Conservation (phyloP, 2,888 invertebrate genomes). For the Cremastinae sp. region DNA sequence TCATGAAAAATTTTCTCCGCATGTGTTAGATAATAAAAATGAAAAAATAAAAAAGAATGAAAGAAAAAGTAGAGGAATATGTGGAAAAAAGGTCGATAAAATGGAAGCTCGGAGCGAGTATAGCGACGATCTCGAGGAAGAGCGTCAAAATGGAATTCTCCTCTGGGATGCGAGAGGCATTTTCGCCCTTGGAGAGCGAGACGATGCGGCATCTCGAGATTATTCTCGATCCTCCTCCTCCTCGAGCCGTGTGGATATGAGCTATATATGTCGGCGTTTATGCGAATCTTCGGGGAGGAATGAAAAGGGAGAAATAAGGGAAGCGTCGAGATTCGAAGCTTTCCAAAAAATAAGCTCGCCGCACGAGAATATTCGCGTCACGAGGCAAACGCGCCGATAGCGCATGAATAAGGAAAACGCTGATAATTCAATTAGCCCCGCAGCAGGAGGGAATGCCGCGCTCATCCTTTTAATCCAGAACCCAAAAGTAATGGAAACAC, state of each 20-base stretch:
- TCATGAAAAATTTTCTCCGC: no score
- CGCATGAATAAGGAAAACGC: conserved; percentile 27
- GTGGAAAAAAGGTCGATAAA: conserved; percentile 15
- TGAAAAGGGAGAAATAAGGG: conserved; percentile 15
- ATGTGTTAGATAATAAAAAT: no score
- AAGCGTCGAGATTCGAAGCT: conserved; percentile 9
- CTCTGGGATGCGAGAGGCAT: conserved; percentile 34
- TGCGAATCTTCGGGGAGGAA: not conserved
- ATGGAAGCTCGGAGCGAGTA: conserved; percentile 7
- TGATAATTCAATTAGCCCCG: conserved; percentile 57
- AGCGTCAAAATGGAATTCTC: conserved; percentile 49
- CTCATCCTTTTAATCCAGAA: conserved; percentile 49
- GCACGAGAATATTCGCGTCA: not conserved
- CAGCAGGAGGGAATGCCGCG: conserved; percentile 54
- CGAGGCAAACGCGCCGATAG: not conserved
- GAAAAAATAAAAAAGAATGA: no score
- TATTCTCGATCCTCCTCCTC: not conserved
- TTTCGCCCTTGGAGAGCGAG: conserved; percentile 19
- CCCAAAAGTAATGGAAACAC: conserved; percentile 31
- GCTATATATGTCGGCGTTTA: conserved; percentile 12
- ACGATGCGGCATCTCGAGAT: conserved; percentile 50
- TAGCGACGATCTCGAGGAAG: conserved; percentile 3
- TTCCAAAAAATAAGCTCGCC: conserved; percentile 25
- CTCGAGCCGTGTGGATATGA: conserved; percentile 30
- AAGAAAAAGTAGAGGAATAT: no score